Base-by-base conservation (phyloP, 2,888 invertebrate species). In the Gymnosoma rotundatum region DNA sequence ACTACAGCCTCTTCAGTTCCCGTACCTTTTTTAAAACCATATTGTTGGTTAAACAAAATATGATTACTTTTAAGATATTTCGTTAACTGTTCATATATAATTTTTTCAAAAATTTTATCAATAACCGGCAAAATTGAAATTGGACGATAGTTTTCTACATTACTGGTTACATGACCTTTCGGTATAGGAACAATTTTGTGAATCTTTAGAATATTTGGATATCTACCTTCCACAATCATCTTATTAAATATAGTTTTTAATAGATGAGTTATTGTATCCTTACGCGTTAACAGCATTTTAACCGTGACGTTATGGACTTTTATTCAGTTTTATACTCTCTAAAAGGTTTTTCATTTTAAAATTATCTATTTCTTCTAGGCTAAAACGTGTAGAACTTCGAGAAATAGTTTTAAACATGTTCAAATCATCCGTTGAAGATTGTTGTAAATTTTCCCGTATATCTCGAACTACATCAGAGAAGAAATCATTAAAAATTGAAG, bases 81-180 rank as follows among this genome's bases (percentile, higher is more conserved):
- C 8, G 38, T 20, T n/a, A 75, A 8, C 16, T 75, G 64, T 10
- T 38, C 38, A 38, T 9, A 9, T 38, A 38, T 42, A 42, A 75
- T 42, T 63, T 75, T 75, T 54, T 75, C 60, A 42, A 67, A 42
- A 8, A 76, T 38, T 66, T 76, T 76, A 18, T 76, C 67, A 1
- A 76, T n/a, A 14, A 56, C 32, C 1, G 56, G 16, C 16, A 45
- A 45, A 14, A 45, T 16, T 16, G 5, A 45, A 12, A 45, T 32
- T 50, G 72, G 60, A 8, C 48, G 60, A 72, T 48, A 72, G 12
- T 60, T 48, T 18, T 18, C 18, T 3, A 69, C 38, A 18, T 38
- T 54, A 56, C 20, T 21, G 10, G 20, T 25, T 38, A 38, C 38
- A 38, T 38, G 12, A 10, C 45, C 45, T 16, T 16, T 45, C 45